A percentile compares a stretch with the other conserved stretches of the same genome.
phyloP scores from a whole-genome alignment of 2,113 vertebrate genomes.

The Romanogobio albipinnatus region DNA sequence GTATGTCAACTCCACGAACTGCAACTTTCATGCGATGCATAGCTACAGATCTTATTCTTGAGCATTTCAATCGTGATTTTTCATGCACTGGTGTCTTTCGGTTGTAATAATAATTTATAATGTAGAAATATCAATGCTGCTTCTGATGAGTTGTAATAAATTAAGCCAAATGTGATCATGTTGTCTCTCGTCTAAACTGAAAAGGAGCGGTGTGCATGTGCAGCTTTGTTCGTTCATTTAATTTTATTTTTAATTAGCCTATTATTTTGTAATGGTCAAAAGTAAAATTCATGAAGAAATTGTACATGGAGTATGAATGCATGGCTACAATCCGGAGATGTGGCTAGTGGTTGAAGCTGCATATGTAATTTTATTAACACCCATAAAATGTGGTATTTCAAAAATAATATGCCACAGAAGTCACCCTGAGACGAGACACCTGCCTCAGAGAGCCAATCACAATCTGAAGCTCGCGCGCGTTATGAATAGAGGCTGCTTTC shows the following conservation, averaged over 20 bases:
- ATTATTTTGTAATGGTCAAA: background rate
- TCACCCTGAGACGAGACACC: background rate
- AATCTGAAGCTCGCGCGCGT: background rate
- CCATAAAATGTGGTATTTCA: background rate
- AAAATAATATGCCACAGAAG: background rate
- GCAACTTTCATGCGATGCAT: too few species aligned
- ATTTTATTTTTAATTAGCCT: too few species aligned
- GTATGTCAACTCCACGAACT: conserved; percentile 72
- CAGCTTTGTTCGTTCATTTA: background rate
- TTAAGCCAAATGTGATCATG: background rate
- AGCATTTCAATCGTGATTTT: background rate
- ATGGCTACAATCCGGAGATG: background rate
- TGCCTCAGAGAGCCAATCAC: background rate
- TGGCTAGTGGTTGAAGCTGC: background rate
- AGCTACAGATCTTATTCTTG: too few species aligned
- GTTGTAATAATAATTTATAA: background rate
- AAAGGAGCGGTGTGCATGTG: too few species aligned
- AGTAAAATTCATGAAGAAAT: background rate
- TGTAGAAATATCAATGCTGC: background rate
- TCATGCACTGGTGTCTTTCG: background rate
- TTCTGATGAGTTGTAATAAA: background rate
- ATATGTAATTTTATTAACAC: background rate
- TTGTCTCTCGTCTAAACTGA: background rate
- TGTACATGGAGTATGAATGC: background rate
- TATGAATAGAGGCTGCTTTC: background rate